Conservation (phyloP, 2,113 vertebrate genomes). For the Pithys albifrons region DNA sequence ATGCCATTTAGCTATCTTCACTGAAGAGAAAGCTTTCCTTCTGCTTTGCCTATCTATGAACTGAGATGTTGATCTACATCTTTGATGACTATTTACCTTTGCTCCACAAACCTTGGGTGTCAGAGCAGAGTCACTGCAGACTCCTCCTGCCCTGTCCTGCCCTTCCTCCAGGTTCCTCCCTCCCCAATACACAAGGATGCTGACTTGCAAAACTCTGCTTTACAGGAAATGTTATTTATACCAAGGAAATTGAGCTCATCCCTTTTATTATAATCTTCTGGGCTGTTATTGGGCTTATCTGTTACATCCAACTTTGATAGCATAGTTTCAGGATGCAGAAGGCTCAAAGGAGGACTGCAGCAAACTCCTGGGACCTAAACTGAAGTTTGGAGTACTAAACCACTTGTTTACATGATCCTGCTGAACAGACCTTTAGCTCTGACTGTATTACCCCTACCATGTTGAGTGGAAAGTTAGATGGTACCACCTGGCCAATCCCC, state of each 20-base stretch:
- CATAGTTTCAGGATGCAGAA: neutral
- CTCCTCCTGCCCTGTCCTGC: neutral
- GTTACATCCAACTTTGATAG: neutral
- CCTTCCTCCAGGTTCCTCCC: neutral
- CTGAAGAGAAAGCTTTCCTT: neutral
- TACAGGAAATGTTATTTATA: neutral
- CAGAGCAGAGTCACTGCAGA: neutral
- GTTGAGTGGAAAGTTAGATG: neutral
- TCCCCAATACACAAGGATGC: neutral
- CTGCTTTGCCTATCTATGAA: neutral
- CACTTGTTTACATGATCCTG: neutral
- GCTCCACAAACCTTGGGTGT: neutral
- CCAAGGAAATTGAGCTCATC: neutral
- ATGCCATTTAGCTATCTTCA: neutral
- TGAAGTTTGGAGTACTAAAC: neutral
- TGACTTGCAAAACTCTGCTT: neutral
- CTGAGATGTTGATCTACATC: neutral
- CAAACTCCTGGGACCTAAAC: neutral
- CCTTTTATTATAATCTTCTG: neutral
- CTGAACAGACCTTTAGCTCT: neutral
- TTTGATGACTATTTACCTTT: neutral
- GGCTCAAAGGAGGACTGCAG: neutral
- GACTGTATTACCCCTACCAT: neutral
- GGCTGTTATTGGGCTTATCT: neutral
- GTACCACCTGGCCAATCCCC: neutral